phyloP scores from a whole-genome alignment of 1,140 invertebrate genomes.

The Parapsyche elsis region DNA sequence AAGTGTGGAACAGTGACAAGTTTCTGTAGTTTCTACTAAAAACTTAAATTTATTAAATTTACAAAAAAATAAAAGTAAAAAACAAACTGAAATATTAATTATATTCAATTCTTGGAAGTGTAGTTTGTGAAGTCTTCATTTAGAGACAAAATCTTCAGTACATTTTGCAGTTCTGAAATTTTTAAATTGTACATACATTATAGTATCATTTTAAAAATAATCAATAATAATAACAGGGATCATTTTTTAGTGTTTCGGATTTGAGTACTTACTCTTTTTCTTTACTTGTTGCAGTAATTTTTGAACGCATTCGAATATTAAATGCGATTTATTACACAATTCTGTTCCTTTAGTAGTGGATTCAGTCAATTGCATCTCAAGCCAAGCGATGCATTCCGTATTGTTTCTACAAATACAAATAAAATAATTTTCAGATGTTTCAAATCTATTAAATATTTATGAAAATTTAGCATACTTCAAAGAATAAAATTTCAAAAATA shows the following conservation, averaged over 20 bases:
- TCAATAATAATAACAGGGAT: too few species aligned
- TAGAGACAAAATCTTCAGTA: not conserved
- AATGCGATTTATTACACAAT: constrained; percentile 44
- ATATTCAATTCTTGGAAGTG: too few species aligned
- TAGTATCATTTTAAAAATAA: not conserved
- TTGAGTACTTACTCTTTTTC: constrained; percentile 48
- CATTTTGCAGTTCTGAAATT: constrained; percentile 5
- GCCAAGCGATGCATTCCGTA: constrained; percentile 33
- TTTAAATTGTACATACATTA: not conserved
- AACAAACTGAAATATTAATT: too few species aligned
- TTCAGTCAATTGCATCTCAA: constrained; percentile 46
- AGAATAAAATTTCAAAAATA: too few species aligned
- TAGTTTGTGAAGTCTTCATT: too few species aligned
- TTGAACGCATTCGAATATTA: constrained; percentile 45
- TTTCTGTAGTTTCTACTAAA: too few species aligned
- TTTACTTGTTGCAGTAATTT: constrained; percentile 45
- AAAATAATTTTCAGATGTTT: constrained; percentile 7
- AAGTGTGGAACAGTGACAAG: too few species aligned
- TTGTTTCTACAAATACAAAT: constrained; percentile 3
- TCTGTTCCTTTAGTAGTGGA: constrained; percentile 39
- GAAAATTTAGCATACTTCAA: too few species aligned
- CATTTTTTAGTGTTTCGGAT: too few species aligned
- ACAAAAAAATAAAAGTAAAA: too few species aligned
- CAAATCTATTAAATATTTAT: too few species aligned
- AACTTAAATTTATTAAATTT: too few species aligned